A percentile compares a stretch with the other conserved stretches of the same genome.
Conservation (phyloP, 2,113 vertebrate species). For the Chrysemys picta region DNA sequence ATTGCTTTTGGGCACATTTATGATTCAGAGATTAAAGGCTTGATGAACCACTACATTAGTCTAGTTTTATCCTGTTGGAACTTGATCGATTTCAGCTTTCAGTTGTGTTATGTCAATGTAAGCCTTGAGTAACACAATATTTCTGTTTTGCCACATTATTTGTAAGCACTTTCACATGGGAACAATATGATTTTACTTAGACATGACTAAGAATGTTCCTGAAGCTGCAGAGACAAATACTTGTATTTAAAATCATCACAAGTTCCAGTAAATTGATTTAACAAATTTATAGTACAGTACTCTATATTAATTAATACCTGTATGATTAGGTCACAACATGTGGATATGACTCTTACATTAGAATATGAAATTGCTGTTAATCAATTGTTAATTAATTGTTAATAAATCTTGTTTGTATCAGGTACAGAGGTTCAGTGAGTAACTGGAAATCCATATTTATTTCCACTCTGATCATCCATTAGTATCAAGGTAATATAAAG, state of each 20-base stretch:
- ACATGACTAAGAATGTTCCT: not conserved
- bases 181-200: not conserved
- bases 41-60: not conserved
- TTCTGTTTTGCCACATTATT: not conserved
- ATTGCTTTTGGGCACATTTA: not conserved
- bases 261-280: not conserved
- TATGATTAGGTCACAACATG: not conserved
- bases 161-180: not conserved
- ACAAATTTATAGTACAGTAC: not conserved
- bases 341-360: not conserved
- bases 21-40: not conserved
- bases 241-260: not conserved
- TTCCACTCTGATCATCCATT: rapidly evolving
- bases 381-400: not conserved
- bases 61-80: not conserved
- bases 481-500: not conserved
- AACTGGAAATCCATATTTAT: not conserved
- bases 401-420: not conserved
- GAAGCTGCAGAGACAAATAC: not conserved
- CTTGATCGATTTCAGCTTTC: not conserved
- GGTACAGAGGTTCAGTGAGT: not conserved
- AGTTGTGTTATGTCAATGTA: not conserved
- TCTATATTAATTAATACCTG: not conserved
- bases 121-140: not conserved
- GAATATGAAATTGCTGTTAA: not conserved